phyloP scores from a whole-genome alignment of 2,797 vertebrate species.

The Eulemur coronatus region DNA sequence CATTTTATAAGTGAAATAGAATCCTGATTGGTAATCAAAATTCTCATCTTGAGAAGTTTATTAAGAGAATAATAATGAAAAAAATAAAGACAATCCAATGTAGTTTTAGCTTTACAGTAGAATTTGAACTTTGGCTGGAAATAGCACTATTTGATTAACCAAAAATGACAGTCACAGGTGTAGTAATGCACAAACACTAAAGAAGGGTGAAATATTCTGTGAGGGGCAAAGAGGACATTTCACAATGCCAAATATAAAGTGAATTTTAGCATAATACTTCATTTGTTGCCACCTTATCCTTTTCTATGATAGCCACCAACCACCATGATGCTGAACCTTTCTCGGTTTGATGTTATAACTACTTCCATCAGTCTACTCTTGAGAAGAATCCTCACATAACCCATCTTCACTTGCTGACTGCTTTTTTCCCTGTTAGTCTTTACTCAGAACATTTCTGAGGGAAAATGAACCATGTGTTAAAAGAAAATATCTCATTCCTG shows the following conservation, averaged over 20 bases:
- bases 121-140: neutral
- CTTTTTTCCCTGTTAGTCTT: neutral
- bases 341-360: neutral
- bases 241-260: conserved; percentile 27
- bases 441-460: neutral
- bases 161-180: neutral
- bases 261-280: neutral
- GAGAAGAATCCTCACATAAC: conserved; percentile 19
- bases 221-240: neutral
- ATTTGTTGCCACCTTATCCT: neutral
- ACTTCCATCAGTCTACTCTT: conserved; percentile 21
- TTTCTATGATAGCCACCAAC: neutral
- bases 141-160: neutral
- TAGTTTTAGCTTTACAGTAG: neutral
- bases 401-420: neutral
- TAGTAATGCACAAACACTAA: neutral
- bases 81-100: neutral
- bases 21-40: neutral
- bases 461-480: conserved; percentile 16
- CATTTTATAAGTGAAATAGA: neutral
- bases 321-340: neutral
- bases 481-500: neutral
- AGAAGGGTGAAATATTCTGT: neutral
- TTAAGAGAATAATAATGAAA: neutral
- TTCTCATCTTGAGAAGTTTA: neutral